phyloP scores from a whole-genome alignment of 2,888 invertebrate genomes.

The Steromphala cineraria region DNA sequence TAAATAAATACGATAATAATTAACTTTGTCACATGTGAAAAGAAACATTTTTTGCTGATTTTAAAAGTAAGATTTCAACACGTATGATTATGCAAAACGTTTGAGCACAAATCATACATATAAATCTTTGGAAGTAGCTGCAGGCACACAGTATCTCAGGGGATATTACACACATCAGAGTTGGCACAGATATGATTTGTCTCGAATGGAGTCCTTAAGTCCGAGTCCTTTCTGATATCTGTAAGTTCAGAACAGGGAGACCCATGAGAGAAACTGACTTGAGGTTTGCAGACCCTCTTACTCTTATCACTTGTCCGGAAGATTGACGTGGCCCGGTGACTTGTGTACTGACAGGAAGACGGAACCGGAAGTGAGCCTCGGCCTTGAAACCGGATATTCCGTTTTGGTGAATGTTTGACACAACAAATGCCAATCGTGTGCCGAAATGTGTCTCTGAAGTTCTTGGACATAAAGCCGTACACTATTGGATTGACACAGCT shows the following conservation, averaged over 20 bases:
- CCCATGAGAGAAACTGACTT: background rate
- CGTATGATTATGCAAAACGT: too few relatives aligned
- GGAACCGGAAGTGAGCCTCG: background rate
- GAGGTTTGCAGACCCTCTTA: background rate
- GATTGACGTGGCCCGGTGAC: background rate
- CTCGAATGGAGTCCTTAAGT: background rate
- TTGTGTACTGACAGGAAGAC: background rate
- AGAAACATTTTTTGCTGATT: too few relatives aligned
- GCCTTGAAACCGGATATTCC: background rate
- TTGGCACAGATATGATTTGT: too few relatives aligned
- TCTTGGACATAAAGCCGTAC: constrained; percentile 85
- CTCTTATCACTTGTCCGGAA: background rate
- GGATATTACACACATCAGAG: too few relatives aligned
- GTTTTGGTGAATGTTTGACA: constrained; percentile 7
- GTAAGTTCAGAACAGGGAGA: background rate
- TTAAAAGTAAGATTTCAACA: too few relatives aligned
- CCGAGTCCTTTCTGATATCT: background rate
- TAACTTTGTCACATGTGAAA: too few relatives aligned
- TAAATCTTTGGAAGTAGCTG: too few relatives aligned
- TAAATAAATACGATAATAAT: too few relatives aligned
- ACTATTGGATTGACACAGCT: constrained; percentile 85
- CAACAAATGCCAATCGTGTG: constrained; percentile 54
- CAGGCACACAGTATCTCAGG: too few relatives aligned
- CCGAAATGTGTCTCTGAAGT: constrained; percentile 79
- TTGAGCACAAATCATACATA: too few relatives aligned